These are phyloP conservation scores for Martes martes DNA, from an alignment of 2,113 vertebrate genomes.

Conservation along the genomic window DNA sequence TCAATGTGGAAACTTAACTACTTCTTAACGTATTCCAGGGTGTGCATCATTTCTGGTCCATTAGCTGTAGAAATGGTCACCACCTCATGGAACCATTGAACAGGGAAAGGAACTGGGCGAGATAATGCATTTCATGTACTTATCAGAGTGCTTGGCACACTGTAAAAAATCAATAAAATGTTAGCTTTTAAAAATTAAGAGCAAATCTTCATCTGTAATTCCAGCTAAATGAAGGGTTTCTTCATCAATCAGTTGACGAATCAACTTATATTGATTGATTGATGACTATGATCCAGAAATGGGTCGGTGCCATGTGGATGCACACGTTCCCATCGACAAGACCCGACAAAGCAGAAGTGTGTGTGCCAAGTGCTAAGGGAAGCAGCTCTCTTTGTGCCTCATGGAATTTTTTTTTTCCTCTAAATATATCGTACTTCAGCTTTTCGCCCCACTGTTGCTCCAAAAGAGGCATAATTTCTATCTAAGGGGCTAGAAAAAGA, in stretches of 20 bases:
- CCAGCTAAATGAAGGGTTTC: background rate
- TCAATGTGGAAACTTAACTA: constrained; percentile 31
- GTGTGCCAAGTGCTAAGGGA: background rate
- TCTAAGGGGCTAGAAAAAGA: background rate
- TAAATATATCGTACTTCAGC: background rate
- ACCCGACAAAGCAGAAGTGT: background rate
- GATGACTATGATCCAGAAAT: background rate
- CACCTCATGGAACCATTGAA: background rate
- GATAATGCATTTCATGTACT: background rate
- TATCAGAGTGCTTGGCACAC: background rate
- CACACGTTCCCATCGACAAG: background rate
- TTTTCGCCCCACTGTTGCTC: background rate
- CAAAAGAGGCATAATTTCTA: background rate
- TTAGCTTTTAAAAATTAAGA: background rate
- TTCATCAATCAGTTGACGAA: background rate
- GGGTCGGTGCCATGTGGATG: background rate
- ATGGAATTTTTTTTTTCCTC: background rate
- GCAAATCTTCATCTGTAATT: background rate
- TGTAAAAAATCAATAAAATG: background rate
- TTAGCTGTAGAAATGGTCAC: background rate
- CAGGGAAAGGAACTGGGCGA: background rate
- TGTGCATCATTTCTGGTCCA: constrained; percentile 14
- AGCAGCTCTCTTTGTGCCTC: background rate
- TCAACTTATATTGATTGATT: background rate
- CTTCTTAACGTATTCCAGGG: background rate